Evolutionary conservation across 2,888 invertebrate species (phyloP), one percentile per base, ranked within the genome.

Genomic region (Phymatocera aterrima): DNA sequence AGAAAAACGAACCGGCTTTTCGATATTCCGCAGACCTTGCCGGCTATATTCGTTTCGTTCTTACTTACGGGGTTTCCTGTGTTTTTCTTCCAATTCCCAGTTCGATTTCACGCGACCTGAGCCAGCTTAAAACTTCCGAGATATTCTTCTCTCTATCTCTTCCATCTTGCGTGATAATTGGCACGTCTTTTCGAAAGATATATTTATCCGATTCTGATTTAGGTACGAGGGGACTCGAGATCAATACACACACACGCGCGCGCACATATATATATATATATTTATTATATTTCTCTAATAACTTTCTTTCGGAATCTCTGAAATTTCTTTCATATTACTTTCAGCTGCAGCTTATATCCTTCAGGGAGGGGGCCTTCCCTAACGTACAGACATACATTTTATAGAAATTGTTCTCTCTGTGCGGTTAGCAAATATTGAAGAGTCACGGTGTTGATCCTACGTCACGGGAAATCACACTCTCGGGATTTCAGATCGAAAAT

Each of bases 41-140:
- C 51, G 34, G 51, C 51, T 34, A 31, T 40, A 65, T 34, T 51
- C 51, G n/a, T 34, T 68, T 34, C 40, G 46, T 43, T 68, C 28
- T 40, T 68, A 54, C 31, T 24, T 12, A n/a, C n/a, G n/a, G 40
- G 68, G 10, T 46, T 24, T 10, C 31, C 51, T 37, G 15, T 37
- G 37, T 34, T 51, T 72, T 72, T 48, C 48, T 72, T 72, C 72
- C 72, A 72, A 72, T 72, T 72, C 72, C 72, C 72, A 72, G 72
- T 72, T 72, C 51, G 51, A 72, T 72, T 72, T 51, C 72, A 72
- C 72, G 72, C 48, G 48, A 72, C 51, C 21, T 51, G 51, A 24
- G 34, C 51, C 31, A 51, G 72, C 34, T 72, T 72, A 51, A 72
- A 72, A 72, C 72, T 72, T 72, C 51, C 72, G 34, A 72, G 72